Evolutionary conservation across 2,113 vertebrate species (phyloP), one percentile per base, ranked within the genome.

Genomic region (Tiliqua scincoides): DNA sequence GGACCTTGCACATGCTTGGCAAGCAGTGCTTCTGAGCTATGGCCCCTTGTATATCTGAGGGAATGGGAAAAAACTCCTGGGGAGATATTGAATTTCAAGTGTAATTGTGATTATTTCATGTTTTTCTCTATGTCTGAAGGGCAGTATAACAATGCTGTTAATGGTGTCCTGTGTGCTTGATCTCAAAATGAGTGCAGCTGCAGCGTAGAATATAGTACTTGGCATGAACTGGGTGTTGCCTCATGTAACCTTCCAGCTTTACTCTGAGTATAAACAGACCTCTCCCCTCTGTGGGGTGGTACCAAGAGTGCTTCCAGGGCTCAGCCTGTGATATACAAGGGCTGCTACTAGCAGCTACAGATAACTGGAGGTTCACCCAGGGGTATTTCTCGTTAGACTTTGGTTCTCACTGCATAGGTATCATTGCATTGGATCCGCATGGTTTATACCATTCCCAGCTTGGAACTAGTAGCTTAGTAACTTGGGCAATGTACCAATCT

Each of bases 331-430:
- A 76, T 90, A 35, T 89, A 62, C 40, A 79, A 78, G 81, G 0
- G 79, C 86, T 71, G 74, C 84, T 63, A 25, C 54, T 40, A 85
- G 72, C 83, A 85, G 72, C 83, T 37, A 75, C 65, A 79, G 88
- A 35, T 23, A 4, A 1, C 57, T 86, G 91, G 87, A 87, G 52
- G 54, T 83, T 92, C 61, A 71, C 90, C 93, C 84, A 27, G 86
- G 54, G 76, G 25, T 77, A 54, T 18, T 88, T 78, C 82, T 86
- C 62, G 30, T 82, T 93, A 80, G 76, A 86, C 86, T 85, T 79
- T 90, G 81, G 68, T 23, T 83, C 15, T 1, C 25, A 30, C 32
- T 78, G 65, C 71, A 59, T 89, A 71, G 9, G n/a, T n/a, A n/a
- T 1, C 25, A 30, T 30, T 78, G 65, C 71, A 59, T 89, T 67